Percentiles rank a stretch among this genome's conserved stretches.
Evolutionary conservation across 1,140 invertebrate species (phyloP).

Genomic region (Heliconius nattereri): DNA sequence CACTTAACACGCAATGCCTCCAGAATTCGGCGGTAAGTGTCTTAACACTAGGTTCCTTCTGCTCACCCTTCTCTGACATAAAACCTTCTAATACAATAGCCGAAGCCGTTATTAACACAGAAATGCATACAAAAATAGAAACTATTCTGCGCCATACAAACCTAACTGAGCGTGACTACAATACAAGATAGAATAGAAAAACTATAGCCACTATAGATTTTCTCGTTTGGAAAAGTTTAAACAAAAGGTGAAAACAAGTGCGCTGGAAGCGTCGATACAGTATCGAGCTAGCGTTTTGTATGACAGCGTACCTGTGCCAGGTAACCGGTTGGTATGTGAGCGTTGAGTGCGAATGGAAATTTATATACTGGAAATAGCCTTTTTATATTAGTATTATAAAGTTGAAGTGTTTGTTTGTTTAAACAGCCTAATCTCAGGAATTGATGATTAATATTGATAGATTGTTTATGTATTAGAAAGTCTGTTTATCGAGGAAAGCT

Average conservation of each 20-base stretch:
- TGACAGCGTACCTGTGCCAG: not conserved
- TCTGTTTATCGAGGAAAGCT: too few relatives aligned
- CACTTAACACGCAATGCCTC: too few relatives aligned
- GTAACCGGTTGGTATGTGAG: not conserved
- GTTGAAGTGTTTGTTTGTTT: too few relatives aligned
- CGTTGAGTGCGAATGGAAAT: not conserved
- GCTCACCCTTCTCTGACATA: not conserved
- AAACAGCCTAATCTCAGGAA: too few relatives aligned
- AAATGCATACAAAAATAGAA: slow-evolving; percentile 3
- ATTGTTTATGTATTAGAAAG: too few relatives aligned
- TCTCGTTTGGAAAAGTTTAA: slow-evolving; percentile 30
- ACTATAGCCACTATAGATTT: not conserved
- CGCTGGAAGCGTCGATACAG: slow-evolving; percentile 33
- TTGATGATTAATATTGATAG: too few relatives aligned
- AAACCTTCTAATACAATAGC: not conserved
- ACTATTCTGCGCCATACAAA: not conserved
- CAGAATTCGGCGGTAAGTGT: too few relatives aligned
- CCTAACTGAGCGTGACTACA: slow-evolving; percentile 8
- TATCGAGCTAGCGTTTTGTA: not conserved
- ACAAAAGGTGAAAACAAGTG: slow-evolving; percentile 35
- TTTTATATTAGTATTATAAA: too few relatives aligned
- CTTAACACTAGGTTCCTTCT: too few relatives aligned
- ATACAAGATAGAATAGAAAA: slow-evolving; percentile 9
- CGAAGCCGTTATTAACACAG: not conserved
- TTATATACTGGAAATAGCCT: not conserved